Evolutionary conservation across 2,113 vertebrate genomes (phyloP).

Genomic region (Phalacrocorax pelagicus): DNA sequence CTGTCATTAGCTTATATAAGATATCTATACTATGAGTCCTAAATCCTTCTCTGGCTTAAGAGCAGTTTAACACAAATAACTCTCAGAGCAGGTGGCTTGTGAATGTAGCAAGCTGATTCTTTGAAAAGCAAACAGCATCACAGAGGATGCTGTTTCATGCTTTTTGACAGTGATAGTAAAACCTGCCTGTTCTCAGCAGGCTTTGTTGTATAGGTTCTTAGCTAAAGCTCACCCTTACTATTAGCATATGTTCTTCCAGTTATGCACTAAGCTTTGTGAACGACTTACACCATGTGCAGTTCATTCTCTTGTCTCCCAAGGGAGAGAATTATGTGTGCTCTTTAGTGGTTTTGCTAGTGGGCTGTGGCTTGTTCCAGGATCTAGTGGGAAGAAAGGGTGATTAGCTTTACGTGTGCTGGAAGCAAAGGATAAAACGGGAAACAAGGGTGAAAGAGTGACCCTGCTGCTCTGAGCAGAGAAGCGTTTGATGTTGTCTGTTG

Average conservation of each 20-base stretch:
- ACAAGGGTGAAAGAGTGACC: neutral
- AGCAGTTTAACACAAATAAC: neutral
- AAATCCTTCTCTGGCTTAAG: neutral
- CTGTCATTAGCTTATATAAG: neutral
- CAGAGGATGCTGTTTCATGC: neutral
- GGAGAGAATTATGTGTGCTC: slow-evolving; percentile 31
- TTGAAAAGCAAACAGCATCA: neutral
- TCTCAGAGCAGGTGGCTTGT: slow-evolving; percentile 13
- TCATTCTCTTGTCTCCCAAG: slow-evolving; percentile 32
- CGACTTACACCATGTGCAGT: neutral
- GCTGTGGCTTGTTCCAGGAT: slow-evolving; percentile 42
- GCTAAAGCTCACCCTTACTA: neutral
- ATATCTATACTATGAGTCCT: neutral
- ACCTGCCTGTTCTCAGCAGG: neutral
- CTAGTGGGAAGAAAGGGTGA: slow-evolving; percentile 11
- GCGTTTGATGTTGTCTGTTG: neutral
- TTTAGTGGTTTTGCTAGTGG: slow-evolving; percentile 44
- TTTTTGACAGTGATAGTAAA: neutral
- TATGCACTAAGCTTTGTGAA: neutral
- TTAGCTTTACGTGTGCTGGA: neutral
- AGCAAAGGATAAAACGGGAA: neutral
- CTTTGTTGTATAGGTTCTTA: neutral
- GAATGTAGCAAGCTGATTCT: neutral
- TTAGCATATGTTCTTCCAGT: neutral
- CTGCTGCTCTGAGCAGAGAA: neutral